Evolutionary conservation across 2,113 vertebrate species (phyloP).

Genomic region (Dipodomys ordii): DNA sequence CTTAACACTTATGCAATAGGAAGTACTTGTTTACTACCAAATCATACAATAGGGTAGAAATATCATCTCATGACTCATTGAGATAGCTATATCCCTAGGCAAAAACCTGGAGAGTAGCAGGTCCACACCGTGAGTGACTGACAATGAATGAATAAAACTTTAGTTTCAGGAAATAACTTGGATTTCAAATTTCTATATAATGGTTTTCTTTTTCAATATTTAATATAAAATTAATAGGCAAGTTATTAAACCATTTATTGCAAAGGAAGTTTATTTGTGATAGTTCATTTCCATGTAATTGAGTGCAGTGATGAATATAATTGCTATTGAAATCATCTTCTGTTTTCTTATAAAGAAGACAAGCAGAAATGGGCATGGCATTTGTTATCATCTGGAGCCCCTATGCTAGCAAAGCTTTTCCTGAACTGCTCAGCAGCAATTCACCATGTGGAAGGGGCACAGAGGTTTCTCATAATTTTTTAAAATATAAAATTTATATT

Average conservation of each 20-base stretch:
- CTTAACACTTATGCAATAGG: neutral
- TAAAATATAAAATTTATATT: neutral
- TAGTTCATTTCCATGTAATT: neutral
- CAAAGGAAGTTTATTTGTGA: slow-evolving; percentile 5
- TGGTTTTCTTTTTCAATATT: neutral
- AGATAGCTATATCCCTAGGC: neutral
- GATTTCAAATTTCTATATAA: neutral
- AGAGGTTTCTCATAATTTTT: neutral
- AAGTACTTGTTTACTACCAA: neutral
- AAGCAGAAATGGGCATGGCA: neutral
- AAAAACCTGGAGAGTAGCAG: neutral
- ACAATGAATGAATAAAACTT: neutral
- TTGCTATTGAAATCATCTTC: slow-evolving; percentile 29
- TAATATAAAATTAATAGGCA: neutral
- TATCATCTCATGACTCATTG: neutral
- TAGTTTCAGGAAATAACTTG: slow-evolving; percentile 34
- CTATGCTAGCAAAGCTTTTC: neutral
- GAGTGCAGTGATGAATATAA: neutral
- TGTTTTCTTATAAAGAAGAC: slow-evolving; percentile 36
- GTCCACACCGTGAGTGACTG: neutral
- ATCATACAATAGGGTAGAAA: neutral
- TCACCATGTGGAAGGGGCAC: neutral
- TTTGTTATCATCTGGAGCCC: neutral
- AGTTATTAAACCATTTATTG: neutral
- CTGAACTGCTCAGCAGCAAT: neutral